Evolutionary conservation across 2,888 invertebrate species (phyloP), one percentile per base, ranked within the genome.

Genomic region (Hydraecia micacea): DNA sequence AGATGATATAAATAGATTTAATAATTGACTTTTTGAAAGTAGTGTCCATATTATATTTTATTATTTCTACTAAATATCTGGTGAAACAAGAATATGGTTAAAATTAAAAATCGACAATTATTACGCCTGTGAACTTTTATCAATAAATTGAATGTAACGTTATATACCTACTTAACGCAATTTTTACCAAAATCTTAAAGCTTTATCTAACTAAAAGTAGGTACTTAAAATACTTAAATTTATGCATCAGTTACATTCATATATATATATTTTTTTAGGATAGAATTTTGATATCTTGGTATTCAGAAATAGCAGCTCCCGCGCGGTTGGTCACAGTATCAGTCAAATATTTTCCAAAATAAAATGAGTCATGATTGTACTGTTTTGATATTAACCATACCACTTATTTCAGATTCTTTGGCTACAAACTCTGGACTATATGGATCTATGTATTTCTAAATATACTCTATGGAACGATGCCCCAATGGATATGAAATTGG

Each of bases 401-500:
- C 21, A 28, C 11, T 42, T 21, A n/a, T 66, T 58, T 39, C 39
- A 68, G 75, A 28, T n/a, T 13, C 9, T 58, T 25, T 15, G 66
- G 18, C 5, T 66, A 55, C 65, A 79, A 65, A 71, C 28, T 58
- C 0, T 77, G 1, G 58, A 66, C 4, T 67, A 66, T 25, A 60
- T 49, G 46, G 63, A 79, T 49, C 9, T 63, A 52, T 21, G 60
- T 63, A 60, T 60, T 7, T 71, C 62, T 49, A 63, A 66, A 80
- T 74, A 73, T n/a, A 65, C 65, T 62, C 28, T 71, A 13, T 77
- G 52, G 32, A 77, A 72, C n/a, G 8, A 6, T n/a, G n/a, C 60
- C 11, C 32, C 42, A n/a, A 72, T 79, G 21, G 11, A 71, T 52
- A 39, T 66, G 3, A 60, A 66, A 0, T 15, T 79, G 2, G 11